Evolutionary conservation across 2,888 invertebrate species (phyloP), one percentile per base, ranked within the genome.

Genomic region (Apodemia hepburni): DNA sequence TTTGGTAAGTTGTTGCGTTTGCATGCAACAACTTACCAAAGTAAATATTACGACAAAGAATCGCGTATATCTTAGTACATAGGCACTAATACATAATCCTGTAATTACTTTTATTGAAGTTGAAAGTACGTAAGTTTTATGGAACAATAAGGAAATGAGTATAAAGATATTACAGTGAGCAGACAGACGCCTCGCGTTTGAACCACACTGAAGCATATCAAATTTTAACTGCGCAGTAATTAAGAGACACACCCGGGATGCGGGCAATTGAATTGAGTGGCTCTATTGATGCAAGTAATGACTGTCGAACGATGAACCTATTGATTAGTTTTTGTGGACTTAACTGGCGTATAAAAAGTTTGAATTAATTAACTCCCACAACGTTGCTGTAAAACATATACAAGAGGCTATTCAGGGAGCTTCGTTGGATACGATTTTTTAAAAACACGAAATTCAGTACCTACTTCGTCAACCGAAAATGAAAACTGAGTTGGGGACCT

Each of bases 211-310:
- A 49, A 47, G 45, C 51, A 58, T 60, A 63, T 67, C 47, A 65
- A 64, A 64, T 66, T 70, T 69, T 68, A 66, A 65, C 69, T 70
- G 68, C 70, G 67, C 65, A 62, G 73, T 71, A 80, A 83, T 83
- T 81, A 82, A 80, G 76, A 75, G 74, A 68, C 67, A 64, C 68
- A 74, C 74, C 68, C 69, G 70, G 69, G 68, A 82, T 82, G 81
- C 84, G 86, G 85, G 85, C 75, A 71, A 73, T 65, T 69, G 69
- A 73, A 73, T 78, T 82, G 78, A 85, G 84, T 80, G 75, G 73
- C 75, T 68, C 73, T 75, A 77, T 82, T 84, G 79, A 80, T 75
- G 72, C 72, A 72, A 65, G 66, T 65, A 68, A 68, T 72, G 66
- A 69, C 68, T 65, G 71, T 65, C 68, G 71, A 71, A 70, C 75